Conservation (phyloP, 2,113 vertebrate genomes). For the Amphiprion percula region DNA sequence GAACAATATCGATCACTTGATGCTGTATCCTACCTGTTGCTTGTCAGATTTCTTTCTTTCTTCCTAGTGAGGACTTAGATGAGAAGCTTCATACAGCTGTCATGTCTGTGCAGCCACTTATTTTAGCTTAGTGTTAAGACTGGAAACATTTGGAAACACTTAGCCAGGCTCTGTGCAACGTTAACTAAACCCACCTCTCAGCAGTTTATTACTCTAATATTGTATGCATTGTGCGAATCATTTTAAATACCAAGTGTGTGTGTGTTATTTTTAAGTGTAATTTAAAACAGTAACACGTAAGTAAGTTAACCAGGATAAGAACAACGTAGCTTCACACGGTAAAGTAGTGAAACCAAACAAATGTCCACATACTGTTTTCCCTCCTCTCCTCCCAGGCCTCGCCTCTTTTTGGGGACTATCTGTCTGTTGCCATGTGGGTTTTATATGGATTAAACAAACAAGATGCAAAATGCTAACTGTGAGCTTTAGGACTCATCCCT, state of each 20-base stretch:
- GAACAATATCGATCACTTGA: too few relatives aligned
- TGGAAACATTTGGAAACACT: background rate
- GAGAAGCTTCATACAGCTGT: background rate
- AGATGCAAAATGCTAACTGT: background rate
- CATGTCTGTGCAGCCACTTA: background rate
- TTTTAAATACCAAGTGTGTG: background rate
- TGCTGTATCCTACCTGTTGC: background rate
- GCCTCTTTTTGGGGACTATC: too few relatives aligned
- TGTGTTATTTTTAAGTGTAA: background rate
- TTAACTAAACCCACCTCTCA: background rate
- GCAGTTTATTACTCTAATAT: background rate
- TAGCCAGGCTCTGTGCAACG: background rate
- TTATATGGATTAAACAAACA: background rate
- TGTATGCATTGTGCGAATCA: too few relatives aligned
- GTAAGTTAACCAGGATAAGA: too few relatives aligned
- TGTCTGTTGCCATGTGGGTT: too few relatives aligned
- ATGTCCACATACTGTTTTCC: too few relatives aligned
- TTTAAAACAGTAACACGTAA: too few relatives aligned
- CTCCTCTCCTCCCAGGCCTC: too few relatives aligned
- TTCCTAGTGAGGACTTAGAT: background rate
- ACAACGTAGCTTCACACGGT: too few relatives aligned
- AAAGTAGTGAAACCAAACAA: too few relatives aligned
- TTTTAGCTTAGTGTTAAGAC: background rate
- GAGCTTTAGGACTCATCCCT: background rate
- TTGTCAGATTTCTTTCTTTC: background rate